A percentile compares a stretch with the other conserved stretches of the same genome.
These are phyloP conservation scores for Thripadectes ignobilis DNA, from an alignment of 2,797 vertebrate species.

Conservation along the genomic window DNA sequence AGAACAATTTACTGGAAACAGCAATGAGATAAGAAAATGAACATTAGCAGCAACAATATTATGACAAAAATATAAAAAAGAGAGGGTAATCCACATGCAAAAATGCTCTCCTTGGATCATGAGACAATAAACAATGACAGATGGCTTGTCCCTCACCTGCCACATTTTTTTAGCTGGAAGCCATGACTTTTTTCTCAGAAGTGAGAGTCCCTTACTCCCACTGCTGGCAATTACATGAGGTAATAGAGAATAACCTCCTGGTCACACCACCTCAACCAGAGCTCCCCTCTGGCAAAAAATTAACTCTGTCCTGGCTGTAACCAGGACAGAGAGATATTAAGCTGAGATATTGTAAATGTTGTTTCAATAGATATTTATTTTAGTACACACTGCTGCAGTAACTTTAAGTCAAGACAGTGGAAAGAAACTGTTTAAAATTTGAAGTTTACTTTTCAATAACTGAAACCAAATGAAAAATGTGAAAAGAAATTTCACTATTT, in stretches of 20 bases:
- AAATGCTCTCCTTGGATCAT: background rate
- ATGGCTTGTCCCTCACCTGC: accelerated
- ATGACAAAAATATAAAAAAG: background rate
- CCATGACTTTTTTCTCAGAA: background rate
- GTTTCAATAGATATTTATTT: background rate
- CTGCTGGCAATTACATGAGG: accelerated
- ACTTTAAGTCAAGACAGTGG: background rate
- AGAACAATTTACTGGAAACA: too few relatives aligned
- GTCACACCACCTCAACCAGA: accelerated
- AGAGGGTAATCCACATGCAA: background rate
- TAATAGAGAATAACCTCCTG: background rate
- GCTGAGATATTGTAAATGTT: background rate
- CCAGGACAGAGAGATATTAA: background rate
- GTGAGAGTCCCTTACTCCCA: accelerated
- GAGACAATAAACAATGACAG: accelerated
- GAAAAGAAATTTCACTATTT: background rate
- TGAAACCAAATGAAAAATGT: background rate
- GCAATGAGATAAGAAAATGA: background rate
- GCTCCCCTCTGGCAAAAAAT: background rate
- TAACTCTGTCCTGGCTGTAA: too few relatives aligned
- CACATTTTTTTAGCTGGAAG: background rate
- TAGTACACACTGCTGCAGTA: background rate
- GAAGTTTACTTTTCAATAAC: background rate
- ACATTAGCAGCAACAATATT: background rate
- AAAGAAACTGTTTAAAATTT: background rate